A percentile compares a stretch with the other conserved stretches of the same genome.
These are phyloP conservation scores for Onchidella celtica DNA, from an alignment of 2,888 invertebrate species.

Conservation along the genomic window DNA sequence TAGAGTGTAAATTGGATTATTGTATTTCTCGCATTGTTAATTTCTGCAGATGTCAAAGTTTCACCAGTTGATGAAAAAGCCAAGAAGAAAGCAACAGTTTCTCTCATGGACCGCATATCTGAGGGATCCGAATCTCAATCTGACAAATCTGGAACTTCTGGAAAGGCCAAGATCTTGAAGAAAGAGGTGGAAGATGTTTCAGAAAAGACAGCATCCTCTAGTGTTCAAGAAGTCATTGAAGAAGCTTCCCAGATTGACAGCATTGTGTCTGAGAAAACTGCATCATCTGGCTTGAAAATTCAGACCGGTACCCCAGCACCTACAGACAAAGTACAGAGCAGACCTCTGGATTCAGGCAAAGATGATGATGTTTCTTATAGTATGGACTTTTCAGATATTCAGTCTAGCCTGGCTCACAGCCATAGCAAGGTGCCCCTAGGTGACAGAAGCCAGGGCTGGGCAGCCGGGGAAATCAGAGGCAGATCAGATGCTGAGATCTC, in stretches of 20 bases:
- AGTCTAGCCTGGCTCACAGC: constrained; percentile 55
- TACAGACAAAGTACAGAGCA: constrained; percentile 46
- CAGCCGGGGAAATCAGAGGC: not conserved
- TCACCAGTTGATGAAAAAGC: constrained; percentile 49
- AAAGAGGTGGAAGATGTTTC: constrained; percentile 48
- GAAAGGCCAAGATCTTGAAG: not conserved
- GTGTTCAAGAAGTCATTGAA: constrained; percentile 59
- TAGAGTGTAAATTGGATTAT: too few species aligned
- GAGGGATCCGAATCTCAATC: constrained; percentile 66
- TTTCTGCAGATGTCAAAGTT: constrained; percentile 42
- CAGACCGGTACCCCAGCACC: constrained; percentile 20
- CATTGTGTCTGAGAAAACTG: constrained; percentile 44
- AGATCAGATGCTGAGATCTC: constrained; percentile 56
- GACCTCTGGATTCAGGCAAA: constrained; percentile 10
- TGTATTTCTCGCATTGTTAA: too few species aligned
- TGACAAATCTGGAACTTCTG: constrained; percentile 41
- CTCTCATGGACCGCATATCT: constrained; percentile 65
- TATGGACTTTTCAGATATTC: constrained; percentile 62
- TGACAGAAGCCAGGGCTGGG: constrained; percentile 52
- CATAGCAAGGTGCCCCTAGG: constrained; percentile 52
- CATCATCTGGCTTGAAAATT: constrained; percentile 40
- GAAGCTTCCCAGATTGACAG: constrained; percentile 50
- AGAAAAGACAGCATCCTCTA: constrained; percentile 43
- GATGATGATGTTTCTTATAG: constrained; percentile 51
- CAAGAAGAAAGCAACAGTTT: constrained; percentile 41